Base-by-base conservation (phyloP, 2,888 invertebrate species). In the Trachelus iudaicus region DNA sequence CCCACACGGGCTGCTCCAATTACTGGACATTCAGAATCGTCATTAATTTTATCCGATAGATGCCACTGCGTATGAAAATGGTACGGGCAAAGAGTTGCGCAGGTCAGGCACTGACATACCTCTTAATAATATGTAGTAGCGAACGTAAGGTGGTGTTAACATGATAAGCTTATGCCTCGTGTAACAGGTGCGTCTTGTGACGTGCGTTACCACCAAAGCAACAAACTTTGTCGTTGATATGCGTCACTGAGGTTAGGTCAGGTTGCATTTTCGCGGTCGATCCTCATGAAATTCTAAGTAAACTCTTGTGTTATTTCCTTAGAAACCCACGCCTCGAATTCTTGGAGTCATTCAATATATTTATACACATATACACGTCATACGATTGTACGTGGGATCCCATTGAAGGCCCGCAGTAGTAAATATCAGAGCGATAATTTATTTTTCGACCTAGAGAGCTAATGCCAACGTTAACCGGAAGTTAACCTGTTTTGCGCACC, bases 21-120 rank as follows among this genome's bases (percentile, higher is more conserved):
- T 56, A 56, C 2, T 23, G 23, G 23, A 23, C 6, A 56, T 9
- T 56, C 23, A 56, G 2, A 9, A 9, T 23, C 1, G 23, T 56
- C 6, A 23, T 56, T 9, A 56, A 56, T 23, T 56, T 23, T 15
- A 56, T 56, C 56, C 23, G 23, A 56, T 9, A 56, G 23, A 56
- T 6, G 23, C 23, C 56, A 9, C 56, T 56, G 56, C 23, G 56
- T 56, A 9, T 9, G 23, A 56, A 2, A 56, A 56, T 56, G 56
- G 56, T 6, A 15, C 56, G 9, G 23, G 23, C 74, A 74, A 73
- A 75, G 77, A 69, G 79, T 81, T 81, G 80, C 78, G 81, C 77
- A 73, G 81, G 81, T 81, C 81, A 81, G 78, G 80, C 73, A 78
- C 73, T 71, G n/a, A 23, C 4, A 31, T 31, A 1, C 11, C 2